Conservation (phyloP, 2,113 vertebrate genomes). For the Laterallus jamaicensis region DNA sequence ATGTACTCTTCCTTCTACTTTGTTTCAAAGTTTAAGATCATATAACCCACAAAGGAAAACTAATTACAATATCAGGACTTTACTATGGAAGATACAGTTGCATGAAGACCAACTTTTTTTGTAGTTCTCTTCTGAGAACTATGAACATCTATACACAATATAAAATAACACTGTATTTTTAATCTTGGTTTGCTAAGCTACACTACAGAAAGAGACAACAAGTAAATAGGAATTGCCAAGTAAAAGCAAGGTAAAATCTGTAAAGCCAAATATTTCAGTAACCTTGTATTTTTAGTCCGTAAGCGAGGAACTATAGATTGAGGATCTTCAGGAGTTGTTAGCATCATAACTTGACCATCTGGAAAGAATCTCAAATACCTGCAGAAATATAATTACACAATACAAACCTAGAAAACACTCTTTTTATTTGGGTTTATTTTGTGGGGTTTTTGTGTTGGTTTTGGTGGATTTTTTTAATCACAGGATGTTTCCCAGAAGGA, state of each 20-base stretch:
- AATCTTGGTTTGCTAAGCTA: background rate
- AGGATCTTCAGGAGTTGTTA: constrained; percentile 95
- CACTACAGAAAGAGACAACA: background rate
- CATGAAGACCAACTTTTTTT: background rate
- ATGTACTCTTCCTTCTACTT: background rate
- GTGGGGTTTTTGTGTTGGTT: background rate
- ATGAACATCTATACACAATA: background rate
- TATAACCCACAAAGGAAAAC: background rate
- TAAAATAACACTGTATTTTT: background rate
- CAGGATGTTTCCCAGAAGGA: background rate
- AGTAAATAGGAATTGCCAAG: background rate
- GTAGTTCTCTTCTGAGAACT: background rate
- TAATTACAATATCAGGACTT: background rate
- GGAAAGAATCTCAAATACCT: constrained; percentile 98
- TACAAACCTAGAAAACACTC: background rate
- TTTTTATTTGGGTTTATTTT: background rate
- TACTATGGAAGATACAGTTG: background rate
- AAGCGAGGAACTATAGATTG: constrained; percentile 87
- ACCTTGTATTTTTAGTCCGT: constrained; percentile 89
- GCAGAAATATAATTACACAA: constrained; percentile 7
- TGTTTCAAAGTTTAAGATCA: background rate
- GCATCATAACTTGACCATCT: constrained; percentile 92
- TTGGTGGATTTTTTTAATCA: background rate
- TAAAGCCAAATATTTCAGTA: background rate
- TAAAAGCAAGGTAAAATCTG: background rate